Evolutionary conservation across 2,888 invertebrate genomes (phyloP).

Genomic region (Pogonocherus hispidulus): DNA sequence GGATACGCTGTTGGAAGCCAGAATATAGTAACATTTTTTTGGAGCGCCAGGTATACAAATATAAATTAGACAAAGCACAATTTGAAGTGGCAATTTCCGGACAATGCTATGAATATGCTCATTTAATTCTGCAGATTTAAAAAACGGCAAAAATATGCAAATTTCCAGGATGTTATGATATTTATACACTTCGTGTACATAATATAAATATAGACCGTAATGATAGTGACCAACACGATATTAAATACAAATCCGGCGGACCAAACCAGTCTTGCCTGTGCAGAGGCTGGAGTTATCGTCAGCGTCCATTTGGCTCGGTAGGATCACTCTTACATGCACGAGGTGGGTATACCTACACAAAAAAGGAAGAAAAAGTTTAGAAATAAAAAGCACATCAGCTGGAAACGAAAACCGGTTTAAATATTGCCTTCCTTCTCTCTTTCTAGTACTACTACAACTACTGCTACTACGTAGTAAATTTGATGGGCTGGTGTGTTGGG

Average conservation of each 20-base stretch:
- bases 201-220: slow-evolving; percentile 57
- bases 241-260: slow-evolving; percentile 60
- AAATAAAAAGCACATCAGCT: slow-evolving; percentile 68
- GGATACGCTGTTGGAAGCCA: too few relatives aligned
- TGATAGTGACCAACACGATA: slow-evolving; percentile 60
- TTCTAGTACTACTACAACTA: slow-evolving; percentile 67
- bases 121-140: background rate
- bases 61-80: background rate
- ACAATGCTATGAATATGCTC: background rate
- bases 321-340: slow-evolving; percentile 64
- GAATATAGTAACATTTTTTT: too few relatives aligned
- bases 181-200: slow-evolving; percentile 43
- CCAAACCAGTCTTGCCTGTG: slow-evolving; percentile 53
- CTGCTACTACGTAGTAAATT: slow-evolving; percentile 67
- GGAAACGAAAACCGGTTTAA: slow-evolving; percentile 67
- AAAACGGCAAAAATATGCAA: slow-evolving; percentile 14
- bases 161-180: slow-evolving; percentile 29
- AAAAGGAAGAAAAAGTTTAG: slow-evolving; percentile 63
- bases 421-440: slow-evolving; percentile 63
- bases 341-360: slow-evolving; percentile 64
- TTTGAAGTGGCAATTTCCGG: background rate
- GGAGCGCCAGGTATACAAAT: background rate
- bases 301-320: slow-evolving; percentile 57
- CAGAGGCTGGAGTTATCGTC: slow-evolving; percentile 48
- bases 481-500: slow-evolving; percentile 55